phyloP scores from a whole-genome alignment of 2,888 invertebrate species.

The Cabera pusaria region DNA sequence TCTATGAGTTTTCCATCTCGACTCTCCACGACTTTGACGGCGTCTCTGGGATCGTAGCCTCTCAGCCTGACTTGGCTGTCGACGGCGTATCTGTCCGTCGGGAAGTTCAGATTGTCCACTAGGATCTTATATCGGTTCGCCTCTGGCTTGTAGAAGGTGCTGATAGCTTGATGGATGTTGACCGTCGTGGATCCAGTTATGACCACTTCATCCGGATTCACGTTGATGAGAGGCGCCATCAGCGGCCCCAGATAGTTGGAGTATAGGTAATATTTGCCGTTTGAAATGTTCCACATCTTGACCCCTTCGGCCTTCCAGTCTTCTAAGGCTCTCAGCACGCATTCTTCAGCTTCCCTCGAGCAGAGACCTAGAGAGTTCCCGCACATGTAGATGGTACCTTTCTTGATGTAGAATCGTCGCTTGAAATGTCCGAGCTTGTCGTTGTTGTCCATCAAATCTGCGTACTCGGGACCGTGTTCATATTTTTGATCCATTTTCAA shows the following conservation, averaged over 20 bases:
- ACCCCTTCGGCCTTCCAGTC: constrained; percentile 64
- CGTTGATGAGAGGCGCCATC: constrained; percentile 64
- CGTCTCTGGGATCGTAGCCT: constrained; percentile 57
- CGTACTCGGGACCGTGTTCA: constrained; percentile 48
- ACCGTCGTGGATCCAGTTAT: constrained; percentile 56
- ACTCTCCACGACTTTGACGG: constrained; percentile 61
- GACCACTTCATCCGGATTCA: constrained; percentile 55
- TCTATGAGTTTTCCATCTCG: constrained; percentile 47
- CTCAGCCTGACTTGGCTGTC: constrained; percentile 66
- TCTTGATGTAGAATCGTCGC: constrained; percentile 55
- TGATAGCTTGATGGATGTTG: constrained; percentile 63
- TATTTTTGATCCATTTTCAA: constrained; percentile 44
- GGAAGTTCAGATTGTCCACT: constrained; percentile 67
- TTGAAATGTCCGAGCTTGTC: constrained; percentile 58
- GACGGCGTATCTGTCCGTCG: constrained; percentile 67
- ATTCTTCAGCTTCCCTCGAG: constrained; percentile 59
- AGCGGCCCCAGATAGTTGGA: constrained; percentile 50
- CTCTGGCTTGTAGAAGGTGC: constrained; percentile 66
- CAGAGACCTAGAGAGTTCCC: constrained; percentile 70
- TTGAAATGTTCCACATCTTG: constrained; percentile 57
- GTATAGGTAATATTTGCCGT: constrained; percentile 60
- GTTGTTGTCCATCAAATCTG: constrained; percentile 57
- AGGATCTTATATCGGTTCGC: constrained; percentile 59
- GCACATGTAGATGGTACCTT: constrained; percentile 61
- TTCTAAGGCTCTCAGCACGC: constrained; percentile 42